Evolutionary conservation across 2,797 vertebrate species (phyloP), one percentile per base, ranked within the genome.

Genomic region (Valencia hispanica): DNA sequence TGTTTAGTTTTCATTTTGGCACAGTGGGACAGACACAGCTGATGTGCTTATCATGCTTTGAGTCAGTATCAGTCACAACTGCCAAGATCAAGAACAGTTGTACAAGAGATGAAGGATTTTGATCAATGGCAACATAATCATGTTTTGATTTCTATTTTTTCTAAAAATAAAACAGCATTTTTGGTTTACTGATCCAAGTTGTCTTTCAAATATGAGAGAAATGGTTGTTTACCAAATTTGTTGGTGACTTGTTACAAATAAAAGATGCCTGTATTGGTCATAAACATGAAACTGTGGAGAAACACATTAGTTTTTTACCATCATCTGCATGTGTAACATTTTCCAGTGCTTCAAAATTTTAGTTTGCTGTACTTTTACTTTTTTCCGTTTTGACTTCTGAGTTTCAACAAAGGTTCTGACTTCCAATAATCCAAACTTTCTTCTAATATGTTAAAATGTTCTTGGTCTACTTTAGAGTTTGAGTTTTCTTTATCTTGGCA

Each of bases 21-120:
- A 71, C 20, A 30, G 27, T 77, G 39, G 65, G 25, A 47, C 70
- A 74, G 36, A 66, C 25, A 55, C 36, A 10, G 65, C 15, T n/a
- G n/a, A 65, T 74, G 22, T 27, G 53, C 47, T n/a, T 48, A 74
- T 39, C 47, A 48, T 48, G 5, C 47, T 48, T 32, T 77, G 53
- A 68, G 43, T 71, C 65, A 57, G 11, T 53, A 32, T 79, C 73
- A 66, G 36, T 81, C 36, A 77, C 39, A 74, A 20, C 72, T 66
- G 27, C 18, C 32, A 47, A 25, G 30, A 18, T 68, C 32, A 83
- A 34, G 57, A 30, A 59, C 12, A 59, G 27, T 17, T 59, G 14
- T 51, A 1, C 11, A 66, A 41, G 57, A 34, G 34, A 32, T 3
- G 43, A 15, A 59, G 48, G 27, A 30, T 73, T 70, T 18, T n/a